phyloP scores from a whole-genome alignment of 2,797 vertebrate genomes.

The Catamblyrhynchus diadema region DNA sequence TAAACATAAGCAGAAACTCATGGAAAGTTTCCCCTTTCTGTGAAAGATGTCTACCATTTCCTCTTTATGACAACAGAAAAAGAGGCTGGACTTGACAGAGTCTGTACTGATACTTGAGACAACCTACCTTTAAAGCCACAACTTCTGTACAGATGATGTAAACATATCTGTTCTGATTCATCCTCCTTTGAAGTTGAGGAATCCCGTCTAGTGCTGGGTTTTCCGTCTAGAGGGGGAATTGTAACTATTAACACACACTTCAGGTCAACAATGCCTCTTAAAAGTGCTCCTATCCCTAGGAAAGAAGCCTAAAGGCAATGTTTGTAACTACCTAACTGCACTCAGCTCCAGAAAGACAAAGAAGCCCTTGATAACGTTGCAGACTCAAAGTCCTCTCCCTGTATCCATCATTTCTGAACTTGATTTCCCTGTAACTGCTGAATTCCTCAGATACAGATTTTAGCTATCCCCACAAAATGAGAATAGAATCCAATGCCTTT shows the following conservation, averaged over 20 bases:
- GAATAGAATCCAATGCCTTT: neutral
- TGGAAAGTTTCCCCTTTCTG: neutral
- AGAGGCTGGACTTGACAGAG: neutral
- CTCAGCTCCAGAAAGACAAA: neutral
- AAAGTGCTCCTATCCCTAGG: neutral
- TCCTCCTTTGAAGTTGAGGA: neutral
- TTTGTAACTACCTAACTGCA: neutral
- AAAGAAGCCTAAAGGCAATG: neutral
- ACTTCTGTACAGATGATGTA: conserved; percentile 81
- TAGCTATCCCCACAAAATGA: neutral
- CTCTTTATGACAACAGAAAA: neutral
- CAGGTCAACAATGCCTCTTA: neutral
- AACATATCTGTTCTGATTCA: conserved; percentile 81
- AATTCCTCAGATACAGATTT: neutral
- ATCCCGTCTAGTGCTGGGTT: neutral
- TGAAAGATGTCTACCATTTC: neutral
- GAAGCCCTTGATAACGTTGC: neutral
- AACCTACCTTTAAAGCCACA: conserved; percentile 86
- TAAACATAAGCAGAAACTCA: neutral
- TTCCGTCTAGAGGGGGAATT: conserved; percentile 54
- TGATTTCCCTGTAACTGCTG: neutral
- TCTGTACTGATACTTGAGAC: neutral
- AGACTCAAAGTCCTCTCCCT: neutral
- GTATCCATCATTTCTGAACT: neutral
- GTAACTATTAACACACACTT: neutral